These are phyloP conservation scores for Papilio elwesi DNA, from an alignment of 2,888 invertebrate genomes.

Conservation along the genomic window DNA sequence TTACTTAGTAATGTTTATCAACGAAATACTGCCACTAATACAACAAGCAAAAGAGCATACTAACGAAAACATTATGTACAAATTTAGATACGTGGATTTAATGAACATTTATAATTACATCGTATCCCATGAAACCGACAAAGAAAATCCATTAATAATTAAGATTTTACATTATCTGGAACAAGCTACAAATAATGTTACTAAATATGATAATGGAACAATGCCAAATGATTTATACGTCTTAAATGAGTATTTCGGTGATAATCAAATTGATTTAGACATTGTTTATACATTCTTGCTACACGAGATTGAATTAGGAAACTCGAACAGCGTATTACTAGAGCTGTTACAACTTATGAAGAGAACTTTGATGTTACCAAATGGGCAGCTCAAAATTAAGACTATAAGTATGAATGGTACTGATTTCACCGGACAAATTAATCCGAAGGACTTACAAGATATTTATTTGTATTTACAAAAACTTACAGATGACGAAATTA, in stretches of 20 bases:
- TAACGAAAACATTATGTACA: background rate
- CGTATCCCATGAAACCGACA: constrained; percentile 3
- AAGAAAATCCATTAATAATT: constrained; percentile 10
- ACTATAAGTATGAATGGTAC: constrained; percentile 15
- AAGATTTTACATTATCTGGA: constrained; percentile 26
- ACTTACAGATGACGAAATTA: constrained; percentile 3
- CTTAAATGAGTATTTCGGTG: constrained; percentile 5
- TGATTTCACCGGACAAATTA: background rate
- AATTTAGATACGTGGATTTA: constrained; percentile 15
- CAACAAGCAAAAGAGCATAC: constrained; percentile 2
- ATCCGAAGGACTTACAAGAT: background rate
- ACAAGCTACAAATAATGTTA: constrained; percentile 5
- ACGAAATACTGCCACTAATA: constrained; percentile 8
- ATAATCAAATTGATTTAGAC: constrained; percentile 21
- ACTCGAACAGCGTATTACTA: background rate
- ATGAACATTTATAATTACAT: constrained; percentile 26
- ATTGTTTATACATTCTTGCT: constrained; percentile 31
- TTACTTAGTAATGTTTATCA: background rate
- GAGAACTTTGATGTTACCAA: constrained; percentile 25
- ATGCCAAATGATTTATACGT: background rate
- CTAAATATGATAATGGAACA: background rate
- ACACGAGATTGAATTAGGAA: background rate
- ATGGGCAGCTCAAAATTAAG: constrained; percentile 27
- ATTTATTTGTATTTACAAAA: constrained; percentile 22
- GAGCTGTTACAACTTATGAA: constrained; percentile 24